Evolutionary conservation across 2,797 vertebrate genomes (phyloP), one percentile per base, ranked within the genome.

Genomic region (Scarus forsteni): DNA sequence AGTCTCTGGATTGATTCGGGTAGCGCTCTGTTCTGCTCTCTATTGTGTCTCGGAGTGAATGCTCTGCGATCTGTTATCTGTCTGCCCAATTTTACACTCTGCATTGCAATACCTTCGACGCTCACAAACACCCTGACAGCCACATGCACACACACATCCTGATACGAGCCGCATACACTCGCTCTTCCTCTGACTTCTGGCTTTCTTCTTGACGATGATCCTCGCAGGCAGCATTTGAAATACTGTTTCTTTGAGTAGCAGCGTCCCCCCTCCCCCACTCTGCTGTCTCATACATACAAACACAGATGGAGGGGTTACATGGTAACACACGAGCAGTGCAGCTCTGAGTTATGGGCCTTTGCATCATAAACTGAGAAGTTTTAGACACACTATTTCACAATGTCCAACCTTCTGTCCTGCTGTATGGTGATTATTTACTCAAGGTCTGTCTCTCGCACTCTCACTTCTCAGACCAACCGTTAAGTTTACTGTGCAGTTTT

Each of bases 281-380:
- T 42, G 38, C 44, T 52, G 38, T 59, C 44, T 53, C 54, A 73
- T 44, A 73, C 49, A 77, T 14, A 63, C 56, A 67, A 61, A 42
- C 46, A 48, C 53, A 75, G 58, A 81, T 64, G 69, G 55, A 57
- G 54, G 65, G 61, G 79, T 80, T 78, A 78, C 68, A 60, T 57
- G 60, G 36, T 57, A 62, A 84, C 51, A 73, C 70, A 73, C 71
- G 79, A 79, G 65, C 53, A 1, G 9, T 2, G 40, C 56, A 27
- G 71, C 46, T 58, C 39, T 45, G 54, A 56, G 66, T 64, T 85
- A 75, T 77, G 79, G 75, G 66, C 58, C n/a, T 45, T 62, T 38
- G 55, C 16, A 0, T 1, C 40, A 58, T 44, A 54, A 57, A 62
- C 61, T 68, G 27, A 27, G 27, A 27, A 27, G 27, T 59, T 62